phyloP scores from a whole-genome alignment of 1,140 invertebrate species.

The Elysia chlorotica region DNA sequence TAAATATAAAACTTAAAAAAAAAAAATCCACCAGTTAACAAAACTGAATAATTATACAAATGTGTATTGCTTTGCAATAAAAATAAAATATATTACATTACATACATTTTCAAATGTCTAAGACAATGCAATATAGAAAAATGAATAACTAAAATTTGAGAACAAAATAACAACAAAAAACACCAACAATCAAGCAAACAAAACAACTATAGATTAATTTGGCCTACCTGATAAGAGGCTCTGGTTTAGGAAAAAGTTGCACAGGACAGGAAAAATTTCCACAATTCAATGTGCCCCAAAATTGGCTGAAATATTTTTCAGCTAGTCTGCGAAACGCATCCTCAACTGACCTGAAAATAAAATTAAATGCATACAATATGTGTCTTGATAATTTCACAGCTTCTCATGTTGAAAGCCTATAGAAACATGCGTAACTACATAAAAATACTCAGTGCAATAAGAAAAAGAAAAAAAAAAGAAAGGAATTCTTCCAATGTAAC shows the following conservation, averaged over 20 bases:
- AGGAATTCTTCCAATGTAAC: too few relatives aligned
- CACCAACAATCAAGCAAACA: conserved; percentile 42
- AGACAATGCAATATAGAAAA: background rate
- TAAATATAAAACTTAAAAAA: too few relatives aligned
- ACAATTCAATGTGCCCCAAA: conserved; percentile 76
- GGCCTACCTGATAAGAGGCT: conserved; percentile 45
- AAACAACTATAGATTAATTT: background rate
- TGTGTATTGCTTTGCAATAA: background rate
- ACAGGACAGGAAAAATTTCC: conserved; percentile 77
- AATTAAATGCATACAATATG: too few relatives aligned
- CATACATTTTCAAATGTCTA: background rate
- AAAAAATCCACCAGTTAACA: too few relatives aligned
- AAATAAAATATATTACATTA: background rate
- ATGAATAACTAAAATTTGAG: background rate
- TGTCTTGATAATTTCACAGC: too few relatives aligned
- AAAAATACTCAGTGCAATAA: too few relatives aligned
- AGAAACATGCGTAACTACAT: too few relatives aligned
- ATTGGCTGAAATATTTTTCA: conserved; percentile 79
- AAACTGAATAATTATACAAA: too few relatives aligned
- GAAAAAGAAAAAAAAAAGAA: too few relatives aligned
- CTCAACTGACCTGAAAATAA: conserved; percentile 58
- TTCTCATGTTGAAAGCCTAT: too few relatives aligned
- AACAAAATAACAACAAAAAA: background rate
- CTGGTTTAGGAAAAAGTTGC: conserved; percentile 77
- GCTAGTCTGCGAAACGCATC: conserved; percentile 75